phyloP scores from a whole-genome alignment of 2,113 vertebrate species.

The Amblyopsis rosae region DNA sequence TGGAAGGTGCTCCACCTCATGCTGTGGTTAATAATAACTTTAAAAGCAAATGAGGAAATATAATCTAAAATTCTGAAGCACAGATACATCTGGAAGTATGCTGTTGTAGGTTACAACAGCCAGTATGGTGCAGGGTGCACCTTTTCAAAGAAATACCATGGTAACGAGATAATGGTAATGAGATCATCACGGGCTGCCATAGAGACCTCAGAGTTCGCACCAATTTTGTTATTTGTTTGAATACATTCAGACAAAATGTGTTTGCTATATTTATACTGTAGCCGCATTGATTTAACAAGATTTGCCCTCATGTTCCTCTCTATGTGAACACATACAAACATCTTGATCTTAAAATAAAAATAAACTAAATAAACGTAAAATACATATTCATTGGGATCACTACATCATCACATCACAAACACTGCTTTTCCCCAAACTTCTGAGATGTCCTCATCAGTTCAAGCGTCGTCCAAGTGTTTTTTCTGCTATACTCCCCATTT shows the following conservation, averaged over 20 bases:
- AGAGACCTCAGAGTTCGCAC: no score
- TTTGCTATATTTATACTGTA: no score
- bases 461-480: slow-evolving; percentile 37
- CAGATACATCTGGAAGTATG: not conserved
- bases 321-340: no score
- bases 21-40: slow-evolving; percentile 65
- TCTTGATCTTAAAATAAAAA: not conserved
- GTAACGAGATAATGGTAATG: no score
- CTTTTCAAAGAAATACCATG: no score
- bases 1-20: slow-evolving; percentile 58
- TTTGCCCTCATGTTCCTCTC: no score
- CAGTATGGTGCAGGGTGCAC: not conserved
- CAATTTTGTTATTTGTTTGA: no score
- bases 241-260: not conserved
- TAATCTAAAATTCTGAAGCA: not conserved
- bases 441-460: slow-evolving; percentile 10
- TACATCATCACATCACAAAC: slow-evolving; percentile 31
- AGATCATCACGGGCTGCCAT: no score
- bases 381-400: slow-evolving; percentile 26
- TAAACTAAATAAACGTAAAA: slow-evolving; percentile 21
- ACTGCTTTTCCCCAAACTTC: slow-evolving; percentile 16
- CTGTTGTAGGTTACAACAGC: not conserved
- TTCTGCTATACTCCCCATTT: slow-evolving; percentile 19
- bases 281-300: no score
- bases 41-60: not conserved